phyloP scores from a whole-genome alignment of 2,113 vertebrate species.

The Hippocampus mohnikei region DNA sequence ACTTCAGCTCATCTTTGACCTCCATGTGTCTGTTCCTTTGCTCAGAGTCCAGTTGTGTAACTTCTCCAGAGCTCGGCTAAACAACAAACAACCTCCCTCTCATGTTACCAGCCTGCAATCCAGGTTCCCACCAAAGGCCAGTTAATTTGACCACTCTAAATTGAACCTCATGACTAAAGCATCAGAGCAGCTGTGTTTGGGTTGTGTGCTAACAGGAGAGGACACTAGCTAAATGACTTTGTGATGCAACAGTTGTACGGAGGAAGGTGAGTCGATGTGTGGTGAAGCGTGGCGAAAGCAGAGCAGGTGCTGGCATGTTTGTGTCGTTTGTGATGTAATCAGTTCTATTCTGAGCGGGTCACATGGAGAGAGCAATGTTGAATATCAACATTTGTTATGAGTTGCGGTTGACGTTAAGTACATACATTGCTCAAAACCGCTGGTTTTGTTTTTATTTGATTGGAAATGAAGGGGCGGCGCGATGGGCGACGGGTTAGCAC shows the following conservation, averaged over 20 bases:
- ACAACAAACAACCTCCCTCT: constrained; percentile 53
- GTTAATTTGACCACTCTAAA: constrained; percentile 46
- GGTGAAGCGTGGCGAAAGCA: constrained; percentile 11
- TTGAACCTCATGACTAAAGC: constrained; percentile 50
- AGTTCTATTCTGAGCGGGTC: not conserved
- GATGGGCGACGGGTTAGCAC: no score
- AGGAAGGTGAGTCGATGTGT: constrained; percentile 16
- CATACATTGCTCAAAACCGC: not conserved
- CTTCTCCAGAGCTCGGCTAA: constrained; percentile 13
- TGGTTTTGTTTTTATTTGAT: not conserved
- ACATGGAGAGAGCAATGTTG: not conserved
- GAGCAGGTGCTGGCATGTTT: constrained; percentile 22
- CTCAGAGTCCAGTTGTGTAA: constrained; percentile 39
- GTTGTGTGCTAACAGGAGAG: constrained; percentile 5
- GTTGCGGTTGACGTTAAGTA: not conserved
- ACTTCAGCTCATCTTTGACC: constrained; percentile 13
- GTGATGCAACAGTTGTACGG: constrained; percentile 21
- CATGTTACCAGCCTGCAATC: constrained; percentile 44
- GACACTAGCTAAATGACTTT: constrained; percentile 1
- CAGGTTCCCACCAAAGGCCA: constrained; percentile 33
- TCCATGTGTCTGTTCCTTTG: constrained; percentile 11
- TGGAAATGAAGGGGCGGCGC: not conserved
- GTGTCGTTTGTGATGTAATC: constrained; percentile 31
- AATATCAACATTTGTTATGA: not conserved
- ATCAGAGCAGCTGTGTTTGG: constrained; percentile 15